Conservation (phyloP, 2,113 vertebrate genomes). For the Ceyx margarethae region DNA sequence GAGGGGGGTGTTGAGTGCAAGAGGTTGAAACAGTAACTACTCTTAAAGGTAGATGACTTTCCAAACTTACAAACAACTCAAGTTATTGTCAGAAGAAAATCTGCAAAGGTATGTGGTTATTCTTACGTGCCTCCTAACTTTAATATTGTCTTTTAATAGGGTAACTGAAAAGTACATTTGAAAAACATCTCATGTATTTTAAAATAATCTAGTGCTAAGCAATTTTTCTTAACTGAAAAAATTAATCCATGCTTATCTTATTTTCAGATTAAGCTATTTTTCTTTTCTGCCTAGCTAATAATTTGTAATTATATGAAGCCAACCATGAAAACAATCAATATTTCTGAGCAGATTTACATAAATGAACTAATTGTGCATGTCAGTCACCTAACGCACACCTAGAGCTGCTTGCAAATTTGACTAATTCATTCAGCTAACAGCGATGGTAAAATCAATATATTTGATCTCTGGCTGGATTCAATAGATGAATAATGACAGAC, state of each 20-base stretch:
- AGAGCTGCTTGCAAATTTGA: conserved; percentile 40
- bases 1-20: not conserved
- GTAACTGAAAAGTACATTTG: not conserved
- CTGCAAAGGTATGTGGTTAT: not conserved
- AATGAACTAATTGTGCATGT: conserved; percentile 35
- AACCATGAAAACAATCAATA: conserved; percentile 35
- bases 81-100: not conserved
- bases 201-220: not conserved
- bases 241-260: not conserved
- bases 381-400: not conserved
- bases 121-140: not conserved
- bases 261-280: conserved; percentile 31
- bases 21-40: not conserved
- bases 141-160: not conserved
- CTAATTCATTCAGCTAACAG: conserved; percentile 10
- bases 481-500: not conserved
- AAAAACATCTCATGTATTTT: not conserved
- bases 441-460: conserved; percentile 18
- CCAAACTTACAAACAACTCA: not conserved
- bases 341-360: conserved; percentile 46
- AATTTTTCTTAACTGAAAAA: not conserved
- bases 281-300: conserved; percentile 24
- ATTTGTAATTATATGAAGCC: conserved; percentile 37
- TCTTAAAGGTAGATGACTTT: not conserved
- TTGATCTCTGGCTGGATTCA: conserved; percentile 11